Percentiles rank a stretch among this genome's conserved stretches.
Evolutionary conservation across 2,797 vertebrate species (phyloP).

Genomic region (Pyrocephalus nanus): DNA sequence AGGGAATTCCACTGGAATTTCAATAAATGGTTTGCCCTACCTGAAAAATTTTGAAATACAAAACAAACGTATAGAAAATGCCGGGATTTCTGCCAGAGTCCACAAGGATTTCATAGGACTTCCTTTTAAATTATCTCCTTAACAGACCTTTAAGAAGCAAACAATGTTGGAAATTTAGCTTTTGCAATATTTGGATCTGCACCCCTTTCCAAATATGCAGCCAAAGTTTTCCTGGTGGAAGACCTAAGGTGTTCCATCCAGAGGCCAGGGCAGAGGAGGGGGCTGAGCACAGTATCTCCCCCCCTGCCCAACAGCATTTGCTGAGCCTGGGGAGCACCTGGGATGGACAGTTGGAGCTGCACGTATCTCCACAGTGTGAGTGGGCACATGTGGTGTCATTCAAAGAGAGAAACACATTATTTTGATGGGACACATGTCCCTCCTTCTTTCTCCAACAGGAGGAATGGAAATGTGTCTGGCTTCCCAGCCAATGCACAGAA

Average conservation of each 20-base stretch:
- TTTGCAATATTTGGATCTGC: neutral
- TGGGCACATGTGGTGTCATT: fast-evolving
- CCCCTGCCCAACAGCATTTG: fast-evolving
- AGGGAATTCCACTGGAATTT: neutral
- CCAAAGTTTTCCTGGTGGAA: neutral
- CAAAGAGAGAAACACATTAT: neutral
- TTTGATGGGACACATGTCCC: neutral
- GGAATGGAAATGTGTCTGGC: neutral
- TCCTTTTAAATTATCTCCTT: neutral
- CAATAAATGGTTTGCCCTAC: neutral
- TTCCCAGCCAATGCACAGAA: neutral
- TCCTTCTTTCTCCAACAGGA: neutral
- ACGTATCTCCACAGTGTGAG: neutral
- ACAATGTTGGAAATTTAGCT: neutral
- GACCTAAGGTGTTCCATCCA: neutral
- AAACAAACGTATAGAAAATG: neutral
- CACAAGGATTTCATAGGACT: neutral
- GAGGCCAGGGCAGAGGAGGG: neutral
- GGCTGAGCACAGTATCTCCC: neutral
- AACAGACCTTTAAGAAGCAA: neutral
- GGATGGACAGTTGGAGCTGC: neutral
- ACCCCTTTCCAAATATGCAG: neutral
- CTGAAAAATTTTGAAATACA: neutral
- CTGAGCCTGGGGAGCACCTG: neutral
- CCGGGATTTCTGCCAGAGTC: neutral